Conservation (phyloP, 2,113 vertebrate species). For the Gallinago undulata region DNA sequence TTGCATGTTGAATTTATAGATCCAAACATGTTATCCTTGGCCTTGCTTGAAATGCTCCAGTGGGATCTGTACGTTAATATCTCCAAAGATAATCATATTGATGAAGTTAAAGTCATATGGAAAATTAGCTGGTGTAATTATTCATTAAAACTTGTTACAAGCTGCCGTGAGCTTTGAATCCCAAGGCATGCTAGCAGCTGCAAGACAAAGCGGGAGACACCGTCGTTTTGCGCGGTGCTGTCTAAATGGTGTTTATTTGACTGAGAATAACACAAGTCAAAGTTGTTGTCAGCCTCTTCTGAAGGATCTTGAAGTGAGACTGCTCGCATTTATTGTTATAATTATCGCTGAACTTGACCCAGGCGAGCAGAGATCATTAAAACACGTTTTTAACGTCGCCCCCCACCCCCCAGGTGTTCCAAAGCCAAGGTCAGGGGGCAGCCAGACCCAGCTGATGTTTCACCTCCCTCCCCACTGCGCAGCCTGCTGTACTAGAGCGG, state of each 20-base stretch:
- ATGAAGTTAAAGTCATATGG: conserved; percentile 12
- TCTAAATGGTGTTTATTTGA: background rate
- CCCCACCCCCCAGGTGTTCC: background rate
- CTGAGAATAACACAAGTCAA: background rate
- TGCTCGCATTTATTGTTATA: background rate
- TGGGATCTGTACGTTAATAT: background rate
- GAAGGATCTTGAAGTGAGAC: background rate
- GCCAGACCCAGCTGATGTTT: background rate
- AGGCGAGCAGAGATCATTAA: background rate
- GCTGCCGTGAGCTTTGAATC: background rate
- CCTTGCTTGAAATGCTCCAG: background rate
- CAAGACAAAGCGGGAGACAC: background rate
- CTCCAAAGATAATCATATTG: background rate
- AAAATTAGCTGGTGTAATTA: conserved; percentile 25
- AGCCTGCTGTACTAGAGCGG: background rate
- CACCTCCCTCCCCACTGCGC: background rate
- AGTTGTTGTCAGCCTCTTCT: background rate
- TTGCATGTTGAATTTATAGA: background rate
- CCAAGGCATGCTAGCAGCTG: background rate
- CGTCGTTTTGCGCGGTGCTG: background rate
- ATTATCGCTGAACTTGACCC: background rate
- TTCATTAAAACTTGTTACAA: conserved; percentile 16
- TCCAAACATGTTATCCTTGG: conserved; percentile 15
- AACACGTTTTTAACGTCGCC: background rate
- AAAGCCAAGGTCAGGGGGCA: conserved; percentile 27